A percentile compares a stretch with the other conserved stretches of the same genome.
phyloP scores from a whole-genome alignment of 2,113 vertebrate genomes.

The Okapia johnstoni region DNA sequence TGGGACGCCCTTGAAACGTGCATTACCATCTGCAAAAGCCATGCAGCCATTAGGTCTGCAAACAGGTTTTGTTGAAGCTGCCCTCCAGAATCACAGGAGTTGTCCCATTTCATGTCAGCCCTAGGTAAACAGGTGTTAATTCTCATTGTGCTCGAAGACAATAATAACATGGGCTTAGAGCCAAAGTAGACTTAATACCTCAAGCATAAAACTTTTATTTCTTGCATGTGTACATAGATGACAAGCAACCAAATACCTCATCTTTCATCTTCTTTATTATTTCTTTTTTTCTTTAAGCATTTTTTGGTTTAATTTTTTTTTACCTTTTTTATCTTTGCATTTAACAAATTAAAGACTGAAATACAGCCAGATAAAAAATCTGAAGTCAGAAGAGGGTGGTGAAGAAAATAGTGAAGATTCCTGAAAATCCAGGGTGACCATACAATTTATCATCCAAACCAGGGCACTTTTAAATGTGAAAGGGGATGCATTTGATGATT shows the following conservation, averaged over 20 bases:
- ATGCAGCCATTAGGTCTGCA: background rate
- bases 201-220: background rate
- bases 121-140: background rate
- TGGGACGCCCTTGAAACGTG: background rate
- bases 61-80: background rate
- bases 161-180: background rate
- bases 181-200: background rate
- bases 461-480: background rate
- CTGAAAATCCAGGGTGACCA: background rate
- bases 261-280: background rate
- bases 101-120: background rate
- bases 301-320: background rate
- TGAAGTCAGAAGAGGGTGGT: background rate
- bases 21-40: background rate
- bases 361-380: conserved; percentile 6
- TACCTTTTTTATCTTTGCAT: background rate
- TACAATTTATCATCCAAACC: background rate
- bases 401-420: background rate
- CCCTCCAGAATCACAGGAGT: background rate
- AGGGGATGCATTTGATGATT: background rate
- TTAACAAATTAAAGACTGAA: background rate
- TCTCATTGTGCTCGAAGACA: background rate
- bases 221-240: background rate
- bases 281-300: background rate
- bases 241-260: background rate